Base-by-base conservation (phyloP, 2,797 vertebrate species). In the Mus minutoides region DNA sequence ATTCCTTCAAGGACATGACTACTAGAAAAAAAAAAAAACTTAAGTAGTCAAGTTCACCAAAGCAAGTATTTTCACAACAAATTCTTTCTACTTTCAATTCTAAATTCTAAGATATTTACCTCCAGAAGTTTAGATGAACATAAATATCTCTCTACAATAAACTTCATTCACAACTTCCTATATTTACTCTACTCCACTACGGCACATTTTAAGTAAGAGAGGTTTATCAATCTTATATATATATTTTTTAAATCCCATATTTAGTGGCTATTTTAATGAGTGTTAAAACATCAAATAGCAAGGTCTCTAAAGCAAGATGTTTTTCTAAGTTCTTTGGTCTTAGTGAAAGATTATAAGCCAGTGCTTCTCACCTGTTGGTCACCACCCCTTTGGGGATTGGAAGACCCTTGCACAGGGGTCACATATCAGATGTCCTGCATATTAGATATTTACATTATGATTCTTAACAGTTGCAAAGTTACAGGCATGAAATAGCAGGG, bases 1-100 rank as follows among this genome's bases (percentile, higher is more conserved):
- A 80, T 16, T 91, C 43, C 21, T 31, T 75, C 5, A 71, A 94
- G 46, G 94, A 91, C 4, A 90, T 46, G 21, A 88, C 12, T 89
- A 94, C 7, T 92, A 24, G 80, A 40, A 94, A 86, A 26, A 21
- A 90, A 90, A 93, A 62, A 67, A 37, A 26, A 93, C 80, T 69
- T 71, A 96, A 73, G 67, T 26, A 92, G 31, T 84, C 94, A 95
- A 94, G 88, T 79, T 93, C 75, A 96, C 10, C 46, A 94, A 86
- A n/a, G 67, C 17, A 94, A 93, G 76, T 86, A 89, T 92, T 88
- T 86, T 92, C 83, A 92, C 22, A 94, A 9, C 12, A 88, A 40
- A 80, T 77, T 86, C n/a, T 90, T 88, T 56, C 69, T 3, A 76
- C 56, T 94, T 94, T 94, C 49, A 54, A 54, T 40, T 84, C 22